Evolutionary conservation across 53 echinoderm and acorn worm genomes (phyloP).

Genomic region (Holothuria leucospilota): DNA sequence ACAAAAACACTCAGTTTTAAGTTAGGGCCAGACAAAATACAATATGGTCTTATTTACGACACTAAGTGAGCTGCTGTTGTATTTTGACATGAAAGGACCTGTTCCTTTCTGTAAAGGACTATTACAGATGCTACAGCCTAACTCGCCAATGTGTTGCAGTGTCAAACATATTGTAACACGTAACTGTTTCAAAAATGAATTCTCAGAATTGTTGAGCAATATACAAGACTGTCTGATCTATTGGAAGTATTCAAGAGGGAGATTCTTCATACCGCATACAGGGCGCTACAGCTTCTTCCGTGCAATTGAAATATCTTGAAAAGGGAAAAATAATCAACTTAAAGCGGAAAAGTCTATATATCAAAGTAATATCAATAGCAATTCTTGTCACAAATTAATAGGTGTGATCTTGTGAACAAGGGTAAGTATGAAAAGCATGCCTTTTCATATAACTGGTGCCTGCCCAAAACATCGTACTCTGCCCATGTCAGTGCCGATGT

Average conservation of each 20-base stretch:
- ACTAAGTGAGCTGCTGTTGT: background rate
- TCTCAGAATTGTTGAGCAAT: background rate
- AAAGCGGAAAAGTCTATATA: background rate
- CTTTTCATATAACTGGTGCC: too few species aligned
- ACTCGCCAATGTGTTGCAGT: background rate
- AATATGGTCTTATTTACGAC: constrained; percentile 13
- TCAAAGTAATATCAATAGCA: background rate
- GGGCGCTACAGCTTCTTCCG: too few species aligned
- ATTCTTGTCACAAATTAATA: background rate
- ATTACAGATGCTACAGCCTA: background rate
- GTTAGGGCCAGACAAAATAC: background rate
- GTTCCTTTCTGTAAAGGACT: background rate
- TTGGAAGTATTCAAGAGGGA: too few species aligned
- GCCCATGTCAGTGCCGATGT: too few species aligned
- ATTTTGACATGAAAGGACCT: background rate
- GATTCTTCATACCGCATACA: too few species aligned
- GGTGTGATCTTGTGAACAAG: background rate
- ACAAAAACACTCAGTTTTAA: background rate
- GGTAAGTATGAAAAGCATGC: background rate
- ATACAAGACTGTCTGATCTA: background rate
- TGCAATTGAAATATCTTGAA: too few species aligned
- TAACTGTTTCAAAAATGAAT: background rate
- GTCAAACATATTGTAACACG: background rate
- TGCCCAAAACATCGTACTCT: too few species aligned
- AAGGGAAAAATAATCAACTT: background rate